phyloP scores from a whole-genome alignment of 2,888 invertebrate species.

The Parasteatoda lunata region DNA sequence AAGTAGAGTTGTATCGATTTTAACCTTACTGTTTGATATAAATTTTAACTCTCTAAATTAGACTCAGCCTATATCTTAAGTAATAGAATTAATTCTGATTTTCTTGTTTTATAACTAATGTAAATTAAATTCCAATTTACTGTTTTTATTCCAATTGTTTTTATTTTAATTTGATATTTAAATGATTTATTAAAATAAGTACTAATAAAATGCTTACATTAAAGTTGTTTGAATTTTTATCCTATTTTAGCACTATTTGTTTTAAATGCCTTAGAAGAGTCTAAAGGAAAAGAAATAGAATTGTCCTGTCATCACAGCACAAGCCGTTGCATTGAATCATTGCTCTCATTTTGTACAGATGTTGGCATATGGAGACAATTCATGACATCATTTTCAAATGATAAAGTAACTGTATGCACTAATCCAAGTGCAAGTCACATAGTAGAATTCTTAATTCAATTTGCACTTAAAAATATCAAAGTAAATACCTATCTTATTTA shows the following conservation, averaged over 20 bases:
- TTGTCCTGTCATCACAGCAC: conserved; percentile 21
- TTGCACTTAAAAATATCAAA: conserved; percentile 38
- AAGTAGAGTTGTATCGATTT: too few species aligned
- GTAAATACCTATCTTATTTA: conserved; percentile 8
- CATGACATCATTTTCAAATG: conserved; percentile 46
- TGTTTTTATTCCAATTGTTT: too few species aligned
- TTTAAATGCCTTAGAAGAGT: conserved; percentile 44
- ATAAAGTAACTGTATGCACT: conserved; percentile 39
- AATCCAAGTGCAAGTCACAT: conserved; percentile 56
- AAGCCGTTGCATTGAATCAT: conserved; percentile 44
- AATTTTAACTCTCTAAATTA: too few species aligned
- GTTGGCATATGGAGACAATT: conserved; percentile 14
- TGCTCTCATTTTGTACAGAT: conserved; percentile 34
- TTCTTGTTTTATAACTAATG: too few species aligned
- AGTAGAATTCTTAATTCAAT: conserved; percentile 46
- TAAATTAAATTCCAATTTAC: too few species aligned
- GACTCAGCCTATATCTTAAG: too few species aligned
- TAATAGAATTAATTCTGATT: too few species aligned
- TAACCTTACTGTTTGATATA: too few species aligned
- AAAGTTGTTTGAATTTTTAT: not conserved
- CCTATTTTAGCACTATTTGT: conserved; percentile 45
- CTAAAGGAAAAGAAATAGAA: conserved; percentile 38
- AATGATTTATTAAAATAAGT: too few species aligned
- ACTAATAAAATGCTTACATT: too few species aligned
- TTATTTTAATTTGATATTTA: too few species aligned